Evolutionary conservation across 2,797 vertebrate species (phyloP), one percentile per base, ranked within the genome.

Genomic region (Staurois parvus): DNA sequence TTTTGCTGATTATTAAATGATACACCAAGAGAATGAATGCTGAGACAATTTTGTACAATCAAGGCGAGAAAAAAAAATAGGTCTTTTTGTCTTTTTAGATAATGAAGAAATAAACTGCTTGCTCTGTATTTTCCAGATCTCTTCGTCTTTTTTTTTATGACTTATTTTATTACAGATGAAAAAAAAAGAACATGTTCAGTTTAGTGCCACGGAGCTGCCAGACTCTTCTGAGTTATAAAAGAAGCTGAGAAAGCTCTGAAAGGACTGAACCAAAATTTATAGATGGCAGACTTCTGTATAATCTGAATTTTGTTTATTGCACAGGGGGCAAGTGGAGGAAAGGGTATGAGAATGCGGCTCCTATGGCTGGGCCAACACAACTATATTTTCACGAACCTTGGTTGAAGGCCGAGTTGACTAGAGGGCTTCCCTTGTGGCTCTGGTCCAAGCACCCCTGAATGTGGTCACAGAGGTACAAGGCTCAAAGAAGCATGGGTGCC

Each of bases 31-130:
- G 42, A 19, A 19, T 59, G 28, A 66, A 34, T 24, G 40, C 32
- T 13, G 30, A 28, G 79, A 81, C 40, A 32, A 40, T 76, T 69
- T 30, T 84, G 59, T 15, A 48, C 40, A 76, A 68, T 52, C 56
- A 76, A 76, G n/a, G 11, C 30, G 11, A 24, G 40, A 70, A 52
- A 80, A 75, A 75, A 59, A 76, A 70, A 10, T 24, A 19, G 17
- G 45, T n/a, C 37, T 52, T 66, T 72, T 66, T 74, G 48, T n/a
- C 37, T 52, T 66, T 72, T 66, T 74, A 68, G 28, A 67, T 86
- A 86, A 82, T 82, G 84, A 82, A 66, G 76, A 86, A 81, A 82
- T 81, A 82, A 86, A 86, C 84, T 86, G 84, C 84, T 81, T 82
- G 84, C 67, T 82, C 67, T 26, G 79, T 86, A 76, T 77, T 86